Base-by-base conservation (phyloP, 2,888 invertebrate species). In the Anthrax anthrax region DNA sequence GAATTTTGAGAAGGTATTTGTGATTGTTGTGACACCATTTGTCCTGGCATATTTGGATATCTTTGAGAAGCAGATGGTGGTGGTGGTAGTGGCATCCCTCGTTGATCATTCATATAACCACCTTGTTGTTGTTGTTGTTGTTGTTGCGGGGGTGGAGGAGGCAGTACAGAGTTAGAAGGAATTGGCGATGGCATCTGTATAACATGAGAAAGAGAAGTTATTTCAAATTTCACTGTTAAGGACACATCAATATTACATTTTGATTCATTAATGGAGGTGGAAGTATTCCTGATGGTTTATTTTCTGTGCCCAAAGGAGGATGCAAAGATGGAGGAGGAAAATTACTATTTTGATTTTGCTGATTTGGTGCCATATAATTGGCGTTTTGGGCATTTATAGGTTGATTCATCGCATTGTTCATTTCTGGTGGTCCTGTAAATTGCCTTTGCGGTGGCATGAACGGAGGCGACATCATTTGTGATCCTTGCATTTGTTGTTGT, bases 31-130 rank as follows among this genome's bases (percentile, higher is more conserved):
- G 43, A 47, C 16, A 13, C 50, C 38, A 58, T 44, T 19, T 46
- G 51, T 4, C 56, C 55, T 10, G 54, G 52, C 44, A 59, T 59
- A 14, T 45, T 42, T 39, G 50, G 37, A 29, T 46, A 39, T 14
- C 27, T 40, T 16, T 18, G 23, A 29, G 19, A 18, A 17, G 39
- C 40, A 3, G 49, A 42, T 9, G n/a, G 43, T 41, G 49, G 23
- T n/a, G 42, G 47, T 18, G 16, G 42, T 10, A 17, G 18, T 18
- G 17, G 18, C 18, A 18, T 32, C 2, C 40, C 39, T 40, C 14
- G 40, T 32, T 32, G 29, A 32, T 37, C 17, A 17, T 37, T 37
- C 16, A 37, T 16, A 6, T 16, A 32, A 39, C 29, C 29, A 32
- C 43, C 43, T 32, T 44, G 43, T 17, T 16, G 36, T 32, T 32